Conservation (phyloP, 2,113 vertebrate species). For the Pluvialis apricaria region DNA sequence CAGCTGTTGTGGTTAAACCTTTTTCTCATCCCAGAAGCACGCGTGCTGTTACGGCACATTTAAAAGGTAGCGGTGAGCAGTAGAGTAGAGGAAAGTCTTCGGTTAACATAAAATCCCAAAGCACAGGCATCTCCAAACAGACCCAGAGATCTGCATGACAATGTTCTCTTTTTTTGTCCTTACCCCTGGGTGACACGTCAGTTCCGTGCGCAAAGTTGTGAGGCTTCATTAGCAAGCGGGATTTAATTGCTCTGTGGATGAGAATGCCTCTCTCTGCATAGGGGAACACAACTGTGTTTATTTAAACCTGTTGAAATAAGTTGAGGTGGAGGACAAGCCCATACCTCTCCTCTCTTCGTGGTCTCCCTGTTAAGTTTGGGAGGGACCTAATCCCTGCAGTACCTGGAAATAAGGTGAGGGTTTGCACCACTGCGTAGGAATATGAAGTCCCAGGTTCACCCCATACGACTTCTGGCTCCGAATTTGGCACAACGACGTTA, state of each 20-base stretch:
- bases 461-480: neutral
- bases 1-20: neutral
- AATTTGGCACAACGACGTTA: accelerated
- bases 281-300: neutral
- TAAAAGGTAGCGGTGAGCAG: neutral
- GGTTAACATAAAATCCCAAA: neutral
- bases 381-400: neutral
- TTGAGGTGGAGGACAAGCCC: neutral
- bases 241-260: neutral
- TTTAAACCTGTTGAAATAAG: neutral
- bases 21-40: neutral
- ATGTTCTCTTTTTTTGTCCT: neutral
- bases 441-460: neutral
- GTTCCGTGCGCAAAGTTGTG: neutral
- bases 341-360: neutral
- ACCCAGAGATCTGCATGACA: neutral
- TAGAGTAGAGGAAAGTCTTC: neutral
- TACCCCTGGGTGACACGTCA: neutral
- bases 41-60: neutral
- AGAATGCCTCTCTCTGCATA: neutral
- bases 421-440: neutral
- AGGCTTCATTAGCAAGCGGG: neutral
- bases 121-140: neutral
- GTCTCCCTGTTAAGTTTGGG: neutral
- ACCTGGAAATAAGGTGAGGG: neutral